Evolutionary conservation across 1,140 invertebrate genomes (phyloP).

Genomic region (Aphis gossypii): DNA sequence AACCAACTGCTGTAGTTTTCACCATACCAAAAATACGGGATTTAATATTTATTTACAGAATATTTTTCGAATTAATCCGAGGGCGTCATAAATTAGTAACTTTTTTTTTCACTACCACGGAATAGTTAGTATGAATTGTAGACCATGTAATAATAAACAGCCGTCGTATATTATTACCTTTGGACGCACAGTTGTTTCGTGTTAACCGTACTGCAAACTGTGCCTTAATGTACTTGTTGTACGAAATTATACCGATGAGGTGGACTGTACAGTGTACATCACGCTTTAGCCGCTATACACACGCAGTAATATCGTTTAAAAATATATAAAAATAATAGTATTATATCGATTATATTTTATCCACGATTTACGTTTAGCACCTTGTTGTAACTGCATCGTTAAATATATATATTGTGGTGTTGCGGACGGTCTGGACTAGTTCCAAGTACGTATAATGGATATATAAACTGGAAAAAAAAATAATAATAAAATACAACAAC

Average conservation of each 20-base stretch:
- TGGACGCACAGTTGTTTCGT: not conserved
- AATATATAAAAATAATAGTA: not conserved
- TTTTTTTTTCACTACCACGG: not conserved
- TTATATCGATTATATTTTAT: not conserved
- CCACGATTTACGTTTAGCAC: not conserved
- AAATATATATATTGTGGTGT: not conserved
- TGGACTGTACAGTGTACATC: not conserved
- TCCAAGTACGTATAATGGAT: not conserved
- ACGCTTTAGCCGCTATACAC: not conserved
- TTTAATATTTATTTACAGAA: not conserved
- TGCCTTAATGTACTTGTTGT: not conserved
- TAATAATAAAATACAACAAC: not conserved
- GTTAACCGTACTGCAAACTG: not conserved
- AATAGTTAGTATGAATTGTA: not conserved
- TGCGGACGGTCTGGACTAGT: not conserved
- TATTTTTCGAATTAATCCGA: not conserved
- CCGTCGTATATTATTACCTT: not conserved
- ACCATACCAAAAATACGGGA: not conserved
- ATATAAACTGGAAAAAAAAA: not conserved
- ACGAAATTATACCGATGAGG: not conserved
- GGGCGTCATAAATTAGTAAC: not conserved
- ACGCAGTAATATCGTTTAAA: not conserved
- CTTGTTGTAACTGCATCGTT: not conserved
- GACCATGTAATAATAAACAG: not conserved
- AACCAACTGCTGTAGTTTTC: constrained; percentile 27